Evolutionary conservation across 2,888 invertebrate genomes (phyloP).

Genomic region (Ophion ellenae): DNA sequence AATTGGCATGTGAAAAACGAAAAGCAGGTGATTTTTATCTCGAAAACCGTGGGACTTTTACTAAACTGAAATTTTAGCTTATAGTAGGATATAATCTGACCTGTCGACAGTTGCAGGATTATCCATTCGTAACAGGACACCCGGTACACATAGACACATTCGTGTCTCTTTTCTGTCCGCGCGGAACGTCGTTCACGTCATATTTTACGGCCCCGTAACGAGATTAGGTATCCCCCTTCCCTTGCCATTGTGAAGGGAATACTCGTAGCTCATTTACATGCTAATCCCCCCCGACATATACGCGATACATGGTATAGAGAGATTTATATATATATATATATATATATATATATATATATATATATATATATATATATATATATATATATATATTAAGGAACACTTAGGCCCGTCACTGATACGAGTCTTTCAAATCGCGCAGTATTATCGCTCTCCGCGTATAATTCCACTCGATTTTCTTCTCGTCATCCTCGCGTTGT

Average conservation of each 20-base stretch:
- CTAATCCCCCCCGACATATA: slow-evolving; percentile 73
- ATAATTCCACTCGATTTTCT: slow-evolving; percentile 20
- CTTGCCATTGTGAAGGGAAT: slow-evolving; percentile 74
- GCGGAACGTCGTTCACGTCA: slow-evolving; percentile 73
- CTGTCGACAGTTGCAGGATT: too few relatives aligned
- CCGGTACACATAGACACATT: background rate
- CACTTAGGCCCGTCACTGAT: too few relatives aligned
- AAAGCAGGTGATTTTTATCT: too few relatives aligned
- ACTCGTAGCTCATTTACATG: slow-evolving; percentile 79
- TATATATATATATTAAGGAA: background rate
- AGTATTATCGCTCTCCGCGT: slow-evolving; percentile 42
- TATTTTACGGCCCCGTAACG: slow-evolving; percentile 79
- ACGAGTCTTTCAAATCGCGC: slow-evolving; percentile 28
- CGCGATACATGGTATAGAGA: background rate
- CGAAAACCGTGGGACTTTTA: too few relatives aligned
- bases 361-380: background rate
- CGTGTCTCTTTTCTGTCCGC: slow-evolving; percentile 42
- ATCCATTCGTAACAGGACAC: too few relatives aligned
- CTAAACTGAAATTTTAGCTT: too few relatives aligned
- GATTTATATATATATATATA: background rate
- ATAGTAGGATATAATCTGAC: too few relatives aligned
- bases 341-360: background rate
- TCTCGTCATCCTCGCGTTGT: slow-evolving; percentile 12
- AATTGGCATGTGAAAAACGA: too few relatives aligned
- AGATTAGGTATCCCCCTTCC: slow-evolving; percentile 74